Percentiles rank a stretch among this genome's conserved stretches.
Conservation (phyloP, 2,797 vertebrate genomes). For the Podarcis siculus region DNA sequence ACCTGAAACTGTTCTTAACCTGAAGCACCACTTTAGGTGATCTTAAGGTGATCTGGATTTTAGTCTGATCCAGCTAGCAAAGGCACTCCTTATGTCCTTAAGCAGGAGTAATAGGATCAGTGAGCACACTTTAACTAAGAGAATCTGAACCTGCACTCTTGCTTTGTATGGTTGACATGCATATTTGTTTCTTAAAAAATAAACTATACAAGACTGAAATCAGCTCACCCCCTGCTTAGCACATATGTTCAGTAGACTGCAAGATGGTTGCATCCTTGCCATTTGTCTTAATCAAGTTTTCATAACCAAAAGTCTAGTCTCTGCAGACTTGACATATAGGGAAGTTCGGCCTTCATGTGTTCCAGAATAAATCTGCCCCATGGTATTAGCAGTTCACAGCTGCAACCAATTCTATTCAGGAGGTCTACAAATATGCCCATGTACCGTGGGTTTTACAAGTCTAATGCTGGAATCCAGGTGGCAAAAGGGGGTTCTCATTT, state of each 20-base stretch:
- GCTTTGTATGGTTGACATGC: not conserved
- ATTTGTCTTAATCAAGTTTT: not conserved
- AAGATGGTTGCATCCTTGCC: not conserved
- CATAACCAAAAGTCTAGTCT: not conserved
- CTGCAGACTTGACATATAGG: not conserved
- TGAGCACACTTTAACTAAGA: not conserved
- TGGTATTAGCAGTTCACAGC: not conserved
- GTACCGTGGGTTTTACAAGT: rapidly evolving
- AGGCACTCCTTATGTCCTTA: not conserved
- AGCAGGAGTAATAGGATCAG: not conserved
- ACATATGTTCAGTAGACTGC: not conserved
- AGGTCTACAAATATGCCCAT: rapidly evolving
- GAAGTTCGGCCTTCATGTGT: not conserved
- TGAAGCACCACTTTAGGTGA: no score
- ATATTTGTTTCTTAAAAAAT: not conserved
- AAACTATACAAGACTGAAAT: not conserved
- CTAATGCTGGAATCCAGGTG: not conserved
- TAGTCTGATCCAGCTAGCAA: not conserved
- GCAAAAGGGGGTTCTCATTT: not conserved
- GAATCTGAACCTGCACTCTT: not conserved
- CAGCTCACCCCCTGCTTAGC: not conserved
- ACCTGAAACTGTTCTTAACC: no score
- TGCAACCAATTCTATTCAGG: rapidly evolving
- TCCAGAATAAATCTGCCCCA: constrained; percentile 1
- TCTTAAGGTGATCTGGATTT: not conserved